Conservation (phyloP, 2,797 vertebrate species). For the Microctenopoma steveboyesi region DNA sequence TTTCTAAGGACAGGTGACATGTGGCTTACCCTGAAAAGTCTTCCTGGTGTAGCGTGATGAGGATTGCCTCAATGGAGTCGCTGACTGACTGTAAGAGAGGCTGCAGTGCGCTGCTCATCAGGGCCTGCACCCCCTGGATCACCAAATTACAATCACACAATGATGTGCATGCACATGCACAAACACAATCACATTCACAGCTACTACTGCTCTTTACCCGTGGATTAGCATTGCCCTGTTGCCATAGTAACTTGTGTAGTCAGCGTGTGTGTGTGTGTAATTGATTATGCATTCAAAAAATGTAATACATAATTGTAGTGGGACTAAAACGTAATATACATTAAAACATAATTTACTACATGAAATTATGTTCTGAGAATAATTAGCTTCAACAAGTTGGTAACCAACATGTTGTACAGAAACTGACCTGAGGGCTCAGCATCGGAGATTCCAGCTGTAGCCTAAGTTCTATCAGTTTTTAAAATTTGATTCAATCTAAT, state of each 20-base stretch:
- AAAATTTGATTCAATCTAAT: too few relatives aligned
- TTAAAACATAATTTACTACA: too few relatives aligned
- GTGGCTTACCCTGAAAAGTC: constrained; percentile 90
- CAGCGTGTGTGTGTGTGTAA: constrained; percentile 1
- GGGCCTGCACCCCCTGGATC: constrained; percentile 84
- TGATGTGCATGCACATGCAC: background rate
- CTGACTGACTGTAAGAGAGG: constrained; percentile 93
- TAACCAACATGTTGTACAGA: too few relatives aligned
- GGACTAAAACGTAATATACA: too few relatives aligned
- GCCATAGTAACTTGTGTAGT: constrained; percentile 22
- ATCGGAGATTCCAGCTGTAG: too few relatives aligned
- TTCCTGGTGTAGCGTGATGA: constrained; percentile 97
- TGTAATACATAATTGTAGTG: too few relatives aligned
- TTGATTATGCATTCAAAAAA: too few relatives aligned
- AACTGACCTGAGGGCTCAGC: too few relatives aligned
- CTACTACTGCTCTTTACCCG: constrained; percentile 3
- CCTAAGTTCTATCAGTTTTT: too few relatives aligned
- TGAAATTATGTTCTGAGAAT: too few relatives aligned
- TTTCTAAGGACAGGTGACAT: too few relatives aligned
- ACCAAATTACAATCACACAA: background rate
- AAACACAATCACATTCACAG: constrained; percentile 1
- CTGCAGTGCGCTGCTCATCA: constrained; percentile 93
- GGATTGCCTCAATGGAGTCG: constrained; percentile 96
- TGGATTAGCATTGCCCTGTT: constrained; percentile 4
- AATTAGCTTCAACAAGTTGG: too few relatives aligned